A percentile compares a stretch with the other conserved stretches of the same genome.
Evolutionary conservation across 2,113 vertebrate genomes (phyloP).

Genomic region (Neodon shergylaensis): DNA sequence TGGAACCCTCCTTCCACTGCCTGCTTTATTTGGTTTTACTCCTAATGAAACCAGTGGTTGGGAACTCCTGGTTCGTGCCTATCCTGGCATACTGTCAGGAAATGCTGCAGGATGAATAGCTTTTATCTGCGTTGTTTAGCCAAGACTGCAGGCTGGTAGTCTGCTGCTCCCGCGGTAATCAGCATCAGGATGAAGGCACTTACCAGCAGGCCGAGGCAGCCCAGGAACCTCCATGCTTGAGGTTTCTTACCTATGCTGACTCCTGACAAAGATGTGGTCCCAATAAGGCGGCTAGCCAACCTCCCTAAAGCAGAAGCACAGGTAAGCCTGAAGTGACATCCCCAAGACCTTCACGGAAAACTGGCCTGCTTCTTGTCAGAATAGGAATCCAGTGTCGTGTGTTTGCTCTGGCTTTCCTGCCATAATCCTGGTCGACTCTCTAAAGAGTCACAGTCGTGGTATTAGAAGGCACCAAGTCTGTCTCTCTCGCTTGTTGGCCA

Average conservation of each 20-base stretch:
- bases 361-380: not conserved
- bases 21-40: slow-evolving; percentile 58
- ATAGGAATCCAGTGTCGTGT: not conserved
- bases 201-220: slow-evolving; percentile 51
- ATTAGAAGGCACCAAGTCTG: not conserved
- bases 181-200: slow-evolving; percentile 51
- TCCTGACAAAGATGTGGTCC: not conserved
- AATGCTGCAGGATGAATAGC: slow-evolving; percentile 58
- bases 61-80: slow-evolving; percentile 39
- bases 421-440: not conserved
- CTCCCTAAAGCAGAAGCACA: not conserved
- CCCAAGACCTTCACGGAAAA: not conserved
- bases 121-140: slow-evolving; percentile 64
- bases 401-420: not conserved
- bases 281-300: not conserved
- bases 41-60: slow-evolving; percentile 43
- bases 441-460: not conserved
- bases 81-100: slow-evolving; percentile 1
- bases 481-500: not conserved
- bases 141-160: slow-evolving; percentile 50
- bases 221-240: slow-evolving; percentile 11
- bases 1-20: slow-evolving; percentile 11
- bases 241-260: not conserved
- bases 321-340: not conserved
- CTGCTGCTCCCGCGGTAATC: slow-evolving; percentile 49